phyloP scores from a whole-genome alignment of 1,140 invertebrate species.

The Drosophila albomicans region DNA sequence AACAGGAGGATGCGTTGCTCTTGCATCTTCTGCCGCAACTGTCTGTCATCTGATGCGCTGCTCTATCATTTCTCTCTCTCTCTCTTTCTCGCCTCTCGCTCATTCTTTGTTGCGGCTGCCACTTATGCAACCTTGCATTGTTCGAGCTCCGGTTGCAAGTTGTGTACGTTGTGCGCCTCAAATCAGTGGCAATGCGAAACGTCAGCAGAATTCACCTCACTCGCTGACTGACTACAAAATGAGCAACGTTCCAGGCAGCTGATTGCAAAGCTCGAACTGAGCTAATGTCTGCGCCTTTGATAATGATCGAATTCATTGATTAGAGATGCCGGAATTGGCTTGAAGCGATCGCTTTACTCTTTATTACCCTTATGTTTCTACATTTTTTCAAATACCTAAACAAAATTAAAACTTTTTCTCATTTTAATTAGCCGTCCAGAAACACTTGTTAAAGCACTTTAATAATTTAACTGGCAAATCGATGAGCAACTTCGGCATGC shows the following conservation, averaged over 20 bases:
- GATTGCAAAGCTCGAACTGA: not conserved
- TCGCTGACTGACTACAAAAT: conserved; percentile 32
- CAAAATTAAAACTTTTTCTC: no score
- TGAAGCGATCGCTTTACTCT: not conserved
- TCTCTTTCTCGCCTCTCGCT: no score
- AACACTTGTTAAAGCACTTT: no score
- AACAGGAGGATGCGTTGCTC: not conserved
- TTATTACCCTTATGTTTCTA: not conserved
- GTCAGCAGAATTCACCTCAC: conserved; percentile 36
- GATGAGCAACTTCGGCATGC: conserved; percentile 29
- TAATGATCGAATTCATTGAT: conserved; percentile 3
- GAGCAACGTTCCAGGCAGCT: conserved; percentile 10
- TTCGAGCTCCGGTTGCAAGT: conserved; percentile 18
- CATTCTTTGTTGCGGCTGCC: conserved; percentile 30
- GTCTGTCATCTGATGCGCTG: no score
- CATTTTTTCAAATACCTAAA: not conserved
- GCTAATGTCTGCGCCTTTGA: not conserved
- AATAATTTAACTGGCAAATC: no score
- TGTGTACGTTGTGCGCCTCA: conserved; percentile 6
- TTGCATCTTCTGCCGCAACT: not conserved
- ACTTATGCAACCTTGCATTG: conserved; percentile 36
- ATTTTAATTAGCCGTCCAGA: no score
- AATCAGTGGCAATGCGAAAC: conserved; percentile 29
- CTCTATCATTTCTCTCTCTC: no score
- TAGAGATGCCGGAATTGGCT: not conserved